A percentile compares a stretch with the other conserved stretches of the same genome.
Conservation (phyloP, 2,888 invertebrate species). For the Cantharis lateralis region DNA sequence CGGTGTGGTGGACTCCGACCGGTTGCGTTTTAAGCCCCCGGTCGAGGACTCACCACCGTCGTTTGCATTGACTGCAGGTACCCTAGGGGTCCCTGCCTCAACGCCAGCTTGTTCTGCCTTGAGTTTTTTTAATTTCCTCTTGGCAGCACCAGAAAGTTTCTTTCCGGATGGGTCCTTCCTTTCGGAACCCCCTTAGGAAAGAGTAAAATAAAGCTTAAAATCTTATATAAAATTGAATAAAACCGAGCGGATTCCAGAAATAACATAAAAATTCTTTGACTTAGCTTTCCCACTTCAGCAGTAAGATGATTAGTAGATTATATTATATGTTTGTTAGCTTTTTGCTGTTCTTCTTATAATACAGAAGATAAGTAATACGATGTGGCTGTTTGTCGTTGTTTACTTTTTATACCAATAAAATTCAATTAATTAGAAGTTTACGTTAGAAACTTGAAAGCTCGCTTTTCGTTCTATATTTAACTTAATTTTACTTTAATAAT, state of each 20-base stretch:
- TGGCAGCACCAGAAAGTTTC: too few relatives aligned
- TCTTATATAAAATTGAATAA: background rate
- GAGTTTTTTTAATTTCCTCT: too few relatives aligned
- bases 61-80: too few relatives aligned
- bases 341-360: slow-evolving; percentile 5
- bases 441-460: background rate
- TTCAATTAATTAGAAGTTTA: slow-evolving; percentile 5
- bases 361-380: slow-evolving; percentile 10
- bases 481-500: slow-evolving; percentile 13
- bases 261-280: slow-evolving; percentile 5
- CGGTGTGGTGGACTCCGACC: too few relatives aligned
- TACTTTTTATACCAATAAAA: slow-evolving; percentile 1
- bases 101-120: too few relatives aligned
- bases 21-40: too few relatives aligned
- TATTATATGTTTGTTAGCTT: slow-evolving; percentile 7
- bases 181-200: too few relatives aligned
- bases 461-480: slow-evolving; percentile 7
- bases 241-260: slow-evolving; percentile 8
- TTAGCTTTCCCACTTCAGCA: slow-evolving; percentile 9
- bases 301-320: slow-evolving; percentile 24
- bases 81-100: too few relatives aligned
- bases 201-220: background rate
- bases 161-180: too few relatives aligned
- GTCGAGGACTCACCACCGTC: too few relatives aligned
- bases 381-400: background rate